These are phyloP conservation scores for Hyles lineata DNA, from an alignment of 2,888 invertebrate species.

Conservation along the genomic window DNA sequence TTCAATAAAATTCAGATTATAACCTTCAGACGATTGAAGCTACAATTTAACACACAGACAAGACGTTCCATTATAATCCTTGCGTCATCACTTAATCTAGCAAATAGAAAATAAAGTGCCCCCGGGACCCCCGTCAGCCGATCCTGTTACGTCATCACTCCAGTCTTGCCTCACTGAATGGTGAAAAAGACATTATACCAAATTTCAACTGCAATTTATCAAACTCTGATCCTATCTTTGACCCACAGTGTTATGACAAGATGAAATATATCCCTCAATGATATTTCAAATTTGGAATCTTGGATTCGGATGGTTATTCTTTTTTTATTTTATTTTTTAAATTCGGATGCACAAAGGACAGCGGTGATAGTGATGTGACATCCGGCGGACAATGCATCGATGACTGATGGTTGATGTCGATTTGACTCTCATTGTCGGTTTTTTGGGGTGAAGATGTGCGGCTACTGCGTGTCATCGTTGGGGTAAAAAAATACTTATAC, in stretches of 20 bases:
- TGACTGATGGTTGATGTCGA: slow-evolving; percentile 69
- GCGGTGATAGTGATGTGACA: slow-evolving; percentile 74
- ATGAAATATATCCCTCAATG: slow-evolving; percentile 82
- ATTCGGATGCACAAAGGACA: slow-evolving; percentile 49
- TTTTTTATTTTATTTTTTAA: slow-evolving; percentile 62
- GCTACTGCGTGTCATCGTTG: slow-evolving; percentile 63
- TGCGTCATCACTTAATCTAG: slow-evolving; percentile 28
- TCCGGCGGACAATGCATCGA: slow-evolving; percentile 71
- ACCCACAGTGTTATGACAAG: slow-evolving; percentile 83
- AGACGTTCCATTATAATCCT: slow-evolving; percentile 30
- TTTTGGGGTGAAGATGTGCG: slow-evolving; percentile 42
- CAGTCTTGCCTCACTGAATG: slow-evolving; percentile 55
- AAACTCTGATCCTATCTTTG: slow-evolving; percentile 77
- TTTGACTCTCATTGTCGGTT: slow-evolving; percentile 56
- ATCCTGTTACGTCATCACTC: slow-evolving; percentile 77
- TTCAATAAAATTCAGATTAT: background rate
- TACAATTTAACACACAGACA: slow-evolving; percentile 17
- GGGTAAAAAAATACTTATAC: slow-evolving; percentile 31
- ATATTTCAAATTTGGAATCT: slow-evolving; percentile 75
- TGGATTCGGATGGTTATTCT: slow-evolving; percentile 63
- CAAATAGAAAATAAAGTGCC: slow-evolving; percentile 33
- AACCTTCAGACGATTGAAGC: background rate
- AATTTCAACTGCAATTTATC: slow-evolving; percentile 84
- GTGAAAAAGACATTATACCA: slow-evolving; percentile 84
- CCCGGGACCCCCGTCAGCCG: slow-evolving; percentile 55